A percentile compares a stretch with the other conserved stretches of the same genome.
These are phyloP conservation scores for Papilio polyxenes DNA, from an alignment of 1,140 invertebrate species.

Conservation along the genomic window DNA sequence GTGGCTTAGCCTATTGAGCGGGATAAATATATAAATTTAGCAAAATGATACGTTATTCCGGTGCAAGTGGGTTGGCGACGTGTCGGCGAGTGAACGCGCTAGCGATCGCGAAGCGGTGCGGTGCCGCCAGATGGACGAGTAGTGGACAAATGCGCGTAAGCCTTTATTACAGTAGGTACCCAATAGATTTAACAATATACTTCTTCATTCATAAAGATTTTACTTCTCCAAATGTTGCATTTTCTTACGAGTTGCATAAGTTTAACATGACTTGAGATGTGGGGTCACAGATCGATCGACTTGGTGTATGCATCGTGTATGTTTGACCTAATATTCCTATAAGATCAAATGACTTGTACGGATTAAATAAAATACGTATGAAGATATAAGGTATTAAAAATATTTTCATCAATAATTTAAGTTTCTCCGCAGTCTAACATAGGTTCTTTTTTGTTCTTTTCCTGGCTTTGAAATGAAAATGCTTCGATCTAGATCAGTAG, in stretches of 20 bases:
- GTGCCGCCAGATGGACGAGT: no score
- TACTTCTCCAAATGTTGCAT: background rate
- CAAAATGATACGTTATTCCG: no score
- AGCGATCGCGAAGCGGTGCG: no score
- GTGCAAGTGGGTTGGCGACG: no score
- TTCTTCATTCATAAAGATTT: conserved; percentile 3
- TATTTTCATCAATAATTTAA: no score
- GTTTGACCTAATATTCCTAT: conserved; percentile 10
- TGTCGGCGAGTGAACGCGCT: no score
- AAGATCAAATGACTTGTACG: background rate
- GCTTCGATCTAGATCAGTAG: background rate
- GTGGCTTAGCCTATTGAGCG: no score
- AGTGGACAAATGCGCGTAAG: no score
- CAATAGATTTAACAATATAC: background rate
- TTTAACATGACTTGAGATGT: background rate
- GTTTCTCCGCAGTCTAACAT: background rate
- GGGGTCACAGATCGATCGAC: conserved; percentile 36
- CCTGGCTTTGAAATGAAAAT: background rate
- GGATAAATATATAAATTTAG: no score
- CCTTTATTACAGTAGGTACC: no score
- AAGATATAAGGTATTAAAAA: no score
- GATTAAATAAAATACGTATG: background rate
- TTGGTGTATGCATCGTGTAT: conserved; percentile 4
- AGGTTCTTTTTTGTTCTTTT: background rate
- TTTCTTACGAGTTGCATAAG: conserved; percentile 19